Evolutionary conservation across 2,888 invertebrate species (phyloP).

Genomic region (Lathronympha strigana): DNA sequence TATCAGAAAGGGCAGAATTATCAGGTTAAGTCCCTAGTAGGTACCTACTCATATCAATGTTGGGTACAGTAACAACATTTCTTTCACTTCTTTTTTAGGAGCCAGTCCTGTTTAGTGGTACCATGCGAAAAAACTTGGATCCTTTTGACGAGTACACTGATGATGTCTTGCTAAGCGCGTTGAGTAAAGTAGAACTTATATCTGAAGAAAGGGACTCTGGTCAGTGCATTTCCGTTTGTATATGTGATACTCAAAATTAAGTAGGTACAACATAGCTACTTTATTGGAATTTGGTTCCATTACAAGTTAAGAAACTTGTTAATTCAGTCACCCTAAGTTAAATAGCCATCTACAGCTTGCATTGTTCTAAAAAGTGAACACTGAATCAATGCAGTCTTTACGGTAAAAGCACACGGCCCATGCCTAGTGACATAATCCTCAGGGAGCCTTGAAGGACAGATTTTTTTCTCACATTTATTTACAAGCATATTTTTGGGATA

Average conservation of each 20-base stretch:
- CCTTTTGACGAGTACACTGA: slow-evolving; percentile 91
- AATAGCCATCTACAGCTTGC: too few relatives aligned
- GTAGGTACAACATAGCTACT: neutral
- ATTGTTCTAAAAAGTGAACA: neutral
- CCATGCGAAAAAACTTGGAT: slow-evolving; percentile 91
- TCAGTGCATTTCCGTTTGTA: slow-evolving; percentile 41
- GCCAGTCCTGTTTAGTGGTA: slow-evolving; percentile 93
- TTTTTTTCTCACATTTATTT: too few relatives aligned
- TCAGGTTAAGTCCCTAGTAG: too few relatives aligned
- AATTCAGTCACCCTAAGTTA: too few relatives aligned
- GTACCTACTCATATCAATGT: too few relatives aligned
- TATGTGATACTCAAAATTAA: too few relatives aligned
- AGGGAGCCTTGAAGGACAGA: too few relatives aligned
- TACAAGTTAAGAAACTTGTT: too few relatives aligned
- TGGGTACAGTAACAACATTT: neutral
- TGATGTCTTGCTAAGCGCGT: slow-evolving; percentile 88
- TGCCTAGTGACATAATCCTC: too few relatives aligned
- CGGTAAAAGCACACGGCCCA: neutral
- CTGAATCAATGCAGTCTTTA: neutral
- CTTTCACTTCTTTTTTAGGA: slow-evolving; percentile 78
- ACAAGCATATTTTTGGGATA: too few relatives aligned
- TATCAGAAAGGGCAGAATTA: too few relatives aligned
- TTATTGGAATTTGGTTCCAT: too few relatives aligned
- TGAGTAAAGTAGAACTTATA: slow-evolving; percentile 87
- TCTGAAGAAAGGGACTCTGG: slow-evolving; percentile 55